These are phyloP conservation scores for Nymphalis polychloros DNA, from an alignment of 2,888 invertebrate species.

Conservation along the genomic window DNA sequence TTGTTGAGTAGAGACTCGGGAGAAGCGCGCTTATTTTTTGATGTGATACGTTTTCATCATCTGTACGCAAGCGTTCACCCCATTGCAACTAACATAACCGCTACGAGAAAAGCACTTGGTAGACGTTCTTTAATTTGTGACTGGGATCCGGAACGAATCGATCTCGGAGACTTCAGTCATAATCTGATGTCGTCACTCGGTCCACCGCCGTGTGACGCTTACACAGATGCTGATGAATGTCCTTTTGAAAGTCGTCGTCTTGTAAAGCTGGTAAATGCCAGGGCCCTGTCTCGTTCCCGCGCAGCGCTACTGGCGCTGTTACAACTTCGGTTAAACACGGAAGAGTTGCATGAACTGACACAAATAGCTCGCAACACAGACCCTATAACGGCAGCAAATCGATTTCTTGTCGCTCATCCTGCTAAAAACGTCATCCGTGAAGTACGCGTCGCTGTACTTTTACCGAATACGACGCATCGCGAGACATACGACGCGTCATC, in stretches of 20 bases:
- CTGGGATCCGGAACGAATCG: conserved; percentile 46
- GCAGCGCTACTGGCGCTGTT: conserved; percentile 56
- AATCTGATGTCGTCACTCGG: conserved; percentile 46
- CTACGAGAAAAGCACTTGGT: conserved; percentile 28
- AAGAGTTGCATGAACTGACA: conserved; percentile 49
- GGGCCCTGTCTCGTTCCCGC: conserved; percentile 52
- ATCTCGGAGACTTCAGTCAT: conserved; percentile 28
- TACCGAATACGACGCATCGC: conserved; percentile 48
- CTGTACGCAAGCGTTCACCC: conserved; percentile 48
- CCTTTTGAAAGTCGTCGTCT: conserved; percentile 66
- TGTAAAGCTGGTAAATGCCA: conserved; percentile 59
- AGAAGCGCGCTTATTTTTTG: conserved; percentile 51
- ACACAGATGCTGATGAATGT: conserved; percentile 46
- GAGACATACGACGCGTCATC: conserved; percentile 51
- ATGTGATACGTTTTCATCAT: conserved; percentile 42
- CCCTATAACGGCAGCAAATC: conserved; percentile 45
- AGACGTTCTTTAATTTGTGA: conserved; percentile 49
- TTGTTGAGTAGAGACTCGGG: conserved; percentile 51
- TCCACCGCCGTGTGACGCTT: conserved; percentile 57
- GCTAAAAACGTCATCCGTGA: conserved; percentile 44
- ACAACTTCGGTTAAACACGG: conserved; percentile 47
- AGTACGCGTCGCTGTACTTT: conserved; percentile 56
- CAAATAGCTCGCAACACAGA: conserved; percentile 40
- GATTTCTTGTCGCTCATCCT: conserved; percentile 46
- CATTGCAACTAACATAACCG: conserved; percentile 39